These are phyloP conservation scores for Alligator mississippiensis DNA, from an alignment of 2,113 vertebrate species.

Conservation along the genomic window DNA sequence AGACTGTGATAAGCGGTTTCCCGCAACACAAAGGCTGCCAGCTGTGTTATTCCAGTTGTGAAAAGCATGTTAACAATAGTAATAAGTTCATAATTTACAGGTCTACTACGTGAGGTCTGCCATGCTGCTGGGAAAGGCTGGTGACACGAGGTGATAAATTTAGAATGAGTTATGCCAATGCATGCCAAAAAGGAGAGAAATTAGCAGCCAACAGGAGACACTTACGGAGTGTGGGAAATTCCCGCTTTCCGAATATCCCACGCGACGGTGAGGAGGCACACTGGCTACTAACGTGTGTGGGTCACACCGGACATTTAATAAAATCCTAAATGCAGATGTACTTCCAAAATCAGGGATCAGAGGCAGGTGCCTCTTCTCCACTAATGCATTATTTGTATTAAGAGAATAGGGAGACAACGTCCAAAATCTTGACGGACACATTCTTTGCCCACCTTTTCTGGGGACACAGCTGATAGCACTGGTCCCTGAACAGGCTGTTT, in stretches of 20 bases:
- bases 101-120: constrained; percentile 29
- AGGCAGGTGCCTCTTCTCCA: background rate
- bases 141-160: background rate
- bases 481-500: background rate
- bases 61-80: constrained; percentile 22
- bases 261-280: background rate
- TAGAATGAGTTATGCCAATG: background rate
- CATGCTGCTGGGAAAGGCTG: constrained; percentile 10
- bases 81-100: constrained; percentile 18
- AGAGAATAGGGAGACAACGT: background rate
- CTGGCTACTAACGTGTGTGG: background rate
- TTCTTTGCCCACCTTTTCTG: rapidly evolving
- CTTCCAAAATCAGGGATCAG: background rate
- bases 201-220: background rate
- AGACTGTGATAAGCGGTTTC: constrained; percentile 54
- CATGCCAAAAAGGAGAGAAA: constrained; percentile 30
- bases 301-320: constrained; percentile 12
- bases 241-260: background rate
- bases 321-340: constrained; percentile 7
- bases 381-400: background rate
- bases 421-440: background rate
- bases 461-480: background rate
- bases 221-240: background rate
- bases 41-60: constrained; percentile 61
- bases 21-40: constrained; percentile 6